Base-by-base conservation (phyloP, 2,888 invertebrate species). In the Petrolisthes manimaculis region DNA sequence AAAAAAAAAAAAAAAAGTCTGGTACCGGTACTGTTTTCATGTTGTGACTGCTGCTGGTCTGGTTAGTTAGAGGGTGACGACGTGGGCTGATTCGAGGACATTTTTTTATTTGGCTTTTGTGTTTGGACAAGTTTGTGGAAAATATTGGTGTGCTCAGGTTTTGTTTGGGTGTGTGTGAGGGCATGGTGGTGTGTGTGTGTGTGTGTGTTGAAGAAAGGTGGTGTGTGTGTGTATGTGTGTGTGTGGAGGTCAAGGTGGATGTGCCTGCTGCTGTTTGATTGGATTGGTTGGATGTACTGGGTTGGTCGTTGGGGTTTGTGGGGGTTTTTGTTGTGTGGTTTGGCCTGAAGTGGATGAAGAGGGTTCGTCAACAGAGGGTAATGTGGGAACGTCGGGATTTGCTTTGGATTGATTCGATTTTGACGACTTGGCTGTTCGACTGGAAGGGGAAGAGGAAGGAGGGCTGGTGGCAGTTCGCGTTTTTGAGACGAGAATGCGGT, bases 201-300 rank as follows among this genome's bases (percentile, higher is more conserved):
- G 69, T 54, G 61, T 82, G 69, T 82, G 37, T 82, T 9, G 24
- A 37, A 37, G 67, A 51, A 37, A 18, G 18, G 61, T 24, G 24
- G 67, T 51, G 67, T 82, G 37, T 82, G 67, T 81, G 12, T 78
- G 55, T 61, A 61, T 61, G 61, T 61, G 14, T 61, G 61, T 9
- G 18, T 9, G 61, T 61, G 3, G 61, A 61, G 61, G 61, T 9
- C 18, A 61, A 9, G 61, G 61, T 61, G 61, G 61, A 61, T 9
- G 61, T 61, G 61, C 12, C 9, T 9, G 61, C 61, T 61, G n/a
- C 37, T 37, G 37, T 37, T 37, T 37, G 37, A 37, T 37, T 37
- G 37, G 37, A 37, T 37, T 37, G 37, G 37, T 37, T 37, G 37
- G 37, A 37, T 37, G 37, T 37, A 37, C 37, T 37, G 2, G 37